Percentiles rank a stretch among this genome's conserved stretches.
Evolutionary conservation across 2,888 invertebrate species (phyloP).

Genomic region (Melinaea marsaeus): DNA sequence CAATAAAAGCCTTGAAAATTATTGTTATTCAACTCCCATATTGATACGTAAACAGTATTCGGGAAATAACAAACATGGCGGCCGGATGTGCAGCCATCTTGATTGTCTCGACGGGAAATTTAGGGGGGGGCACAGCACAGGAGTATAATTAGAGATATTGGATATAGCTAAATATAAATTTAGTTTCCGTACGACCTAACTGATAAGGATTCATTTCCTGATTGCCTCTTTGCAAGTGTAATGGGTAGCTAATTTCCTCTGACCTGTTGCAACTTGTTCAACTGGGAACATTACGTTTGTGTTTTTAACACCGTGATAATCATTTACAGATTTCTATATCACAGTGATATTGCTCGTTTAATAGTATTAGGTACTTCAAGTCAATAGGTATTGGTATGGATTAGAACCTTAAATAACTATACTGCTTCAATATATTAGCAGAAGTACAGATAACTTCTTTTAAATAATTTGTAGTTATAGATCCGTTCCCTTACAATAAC

Average conservation of each 20-base stretch:
- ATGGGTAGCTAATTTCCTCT: neutral
- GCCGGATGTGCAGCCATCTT: constrained; percentile 66
- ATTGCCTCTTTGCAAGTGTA: constrained; percentile 13
- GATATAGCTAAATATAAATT: constrained; percentile 34
- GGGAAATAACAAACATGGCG: constrained; percentile 47
- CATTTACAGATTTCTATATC: too few species aligned
- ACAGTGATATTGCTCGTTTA: too few species aligned
- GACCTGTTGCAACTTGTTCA: too few species aligned
- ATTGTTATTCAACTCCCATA: constrained; percentile 14
- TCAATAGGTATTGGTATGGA: too few species aligned
- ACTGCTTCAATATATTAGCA: too few species aligned
- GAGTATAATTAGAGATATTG: constrained; percentile 55
- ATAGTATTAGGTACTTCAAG: too few species aligned
- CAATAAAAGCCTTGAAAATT: neutral
- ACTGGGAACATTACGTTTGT: too few species aligned
- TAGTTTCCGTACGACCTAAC: constrained; percentile 7
- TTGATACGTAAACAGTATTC: constrained; percentile 29
- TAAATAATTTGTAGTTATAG: too few species aligned
- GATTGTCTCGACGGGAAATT: constrained; percentile 56
- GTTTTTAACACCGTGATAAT: too few species aligned
- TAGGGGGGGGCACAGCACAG: constrained; percentile 39
- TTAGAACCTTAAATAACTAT: too few species aligned
- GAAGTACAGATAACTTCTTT: too few species aligned
- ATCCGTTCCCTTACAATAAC: too few species aligned
- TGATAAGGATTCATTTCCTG: constrained; percentile 17